Conservation (phyloP, 2,113 vertebrate genomes). For the Candoia aspera region DNA sequence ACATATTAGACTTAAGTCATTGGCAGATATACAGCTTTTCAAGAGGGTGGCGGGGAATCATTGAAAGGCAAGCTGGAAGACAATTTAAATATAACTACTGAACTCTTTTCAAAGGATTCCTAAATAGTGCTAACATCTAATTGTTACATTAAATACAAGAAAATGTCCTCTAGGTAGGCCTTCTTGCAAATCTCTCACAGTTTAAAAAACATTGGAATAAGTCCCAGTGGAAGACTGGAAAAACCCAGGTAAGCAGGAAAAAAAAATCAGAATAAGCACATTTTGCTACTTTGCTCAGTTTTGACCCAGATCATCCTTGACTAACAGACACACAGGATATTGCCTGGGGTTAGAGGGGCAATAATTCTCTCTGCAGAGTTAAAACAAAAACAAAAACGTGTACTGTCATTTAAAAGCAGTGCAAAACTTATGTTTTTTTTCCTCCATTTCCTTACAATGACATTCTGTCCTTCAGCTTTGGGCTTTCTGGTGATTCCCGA, state of each 20-base stretch:
- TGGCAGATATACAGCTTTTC: conserved; percentile 62
- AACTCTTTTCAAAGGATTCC: conserved; percentile 58
- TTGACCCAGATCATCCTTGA: neutral
- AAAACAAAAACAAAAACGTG: neutral
- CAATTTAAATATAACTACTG: conserved; percentile 57
- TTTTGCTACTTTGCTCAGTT: neutral
- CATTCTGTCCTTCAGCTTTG: neutral
- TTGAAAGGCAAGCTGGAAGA: conserved; percentile 62
- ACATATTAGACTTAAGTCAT: conserved; percentile 61
- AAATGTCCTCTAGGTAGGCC: conserved; percentile 41
- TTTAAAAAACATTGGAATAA: conserved; percentile 26
- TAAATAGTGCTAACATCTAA: neutral
- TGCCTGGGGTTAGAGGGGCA: neutral
- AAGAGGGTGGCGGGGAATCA: neutral
- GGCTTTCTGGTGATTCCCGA: neutral
- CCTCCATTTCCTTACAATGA: neutral
- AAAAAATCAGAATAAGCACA: neutral
- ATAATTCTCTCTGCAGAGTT: neutral
- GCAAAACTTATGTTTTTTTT: neutral
- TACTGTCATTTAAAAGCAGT: neutral
- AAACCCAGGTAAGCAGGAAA: neutral
- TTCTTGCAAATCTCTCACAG: conserved; percentile 28
- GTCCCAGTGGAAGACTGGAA: neutral
- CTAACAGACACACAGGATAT: neutral
- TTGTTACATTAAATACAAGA: conserved; percentile 45